These are phyloP conservation scores for Campoplex nolae DNA, from an alignment of 2,888 invertebrate genomes.

Conservation along the genomic window DNA sequence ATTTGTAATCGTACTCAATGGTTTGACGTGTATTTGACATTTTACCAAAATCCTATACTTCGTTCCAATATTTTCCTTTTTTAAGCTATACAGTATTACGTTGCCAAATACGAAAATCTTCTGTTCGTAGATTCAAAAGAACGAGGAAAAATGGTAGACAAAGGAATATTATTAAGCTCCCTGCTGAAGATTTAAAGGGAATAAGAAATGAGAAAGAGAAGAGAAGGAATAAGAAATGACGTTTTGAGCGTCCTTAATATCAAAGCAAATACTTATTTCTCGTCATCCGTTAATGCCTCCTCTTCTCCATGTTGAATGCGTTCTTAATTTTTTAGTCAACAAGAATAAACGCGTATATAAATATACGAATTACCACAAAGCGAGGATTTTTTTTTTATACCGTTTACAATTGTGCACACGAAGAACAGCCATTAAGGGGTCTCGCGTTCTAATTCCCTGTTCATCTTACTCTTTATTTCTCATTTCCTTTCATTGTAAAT, in stretches of 20 bases:
- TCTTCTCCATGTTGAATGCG: background rate
- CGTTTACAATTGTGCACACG: background rate
- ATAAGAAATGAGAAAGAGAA: background rate
- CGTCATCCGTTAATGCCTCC: background rate
- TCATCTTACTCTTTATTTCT: background rate
- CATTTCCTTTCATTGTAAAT: constrained; percentile 11
- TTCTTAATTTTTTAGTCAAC: background rate
- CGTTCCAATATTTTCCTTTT: background rate
- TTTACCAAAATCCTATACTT: too few relatives aligned
- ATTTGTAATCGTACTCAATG: too few relatives aligned
- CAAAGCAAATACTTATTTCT: background rate
- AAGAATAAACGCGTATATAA: background rate
- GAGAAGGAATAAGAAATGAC: background rate
- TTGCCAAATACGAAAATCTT: background rate
- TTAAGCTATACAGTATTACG: background rate
- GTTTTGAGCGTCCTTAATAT: background rate
- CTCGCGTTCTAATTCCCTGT: constrained; percentile 3
- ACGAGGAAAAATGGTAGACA: background rate
- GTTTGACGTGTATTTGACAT: too few relatives aligned
- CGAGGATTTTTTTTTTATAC: background rate
- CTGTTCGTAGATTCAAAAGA: background rate
- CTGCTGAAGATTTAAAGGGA: background rate
- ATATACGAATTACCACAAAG: background rate
- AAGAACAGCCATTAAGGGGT: background rate
- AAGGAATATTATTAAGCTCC: background rate